phyloP scores from a whole-genome alignment of 92 coral and sea anemone genomes.

The Epizoanthus illoricatus region DNA sequence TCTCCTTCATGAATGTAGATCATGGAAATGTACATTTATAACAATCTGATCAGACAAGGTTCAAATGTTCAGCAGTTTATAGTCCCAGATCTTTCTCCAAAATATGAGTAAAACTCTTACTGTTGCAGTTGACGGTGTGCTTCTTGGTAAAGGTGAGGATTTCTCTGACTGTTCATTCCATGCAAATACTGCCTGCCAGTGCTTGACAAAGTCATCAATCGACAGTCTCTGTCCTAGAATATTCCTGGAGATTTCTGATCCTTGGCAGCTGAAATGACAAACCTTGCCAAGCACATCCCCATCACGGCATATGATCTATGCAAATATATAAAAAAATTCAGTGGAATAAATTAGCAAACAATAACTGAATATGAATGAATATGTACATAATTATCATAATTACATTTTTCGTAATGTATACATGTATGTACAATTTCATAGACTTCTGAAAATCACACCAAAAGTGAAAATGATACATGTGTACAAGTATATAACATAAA shows the following conservation, averaged over 20 bases:
- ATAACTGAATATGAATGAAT: too few species aligned
- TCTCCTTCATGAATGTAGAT: too few species aligned
- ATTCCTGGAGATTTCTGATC: conserved; percentile 2
- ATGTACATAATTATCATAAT: too few species aligned
- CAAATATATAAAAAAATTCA: neutral
- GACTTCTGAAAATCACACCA: too few species aligned
- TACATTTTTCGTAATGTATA: too few species aligned
- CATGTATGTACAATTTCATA: too few species aligned
- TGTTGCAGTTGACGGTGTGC: neutral
- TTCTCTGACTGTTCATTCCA: neutral
- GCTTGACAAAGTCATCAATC: neutral
- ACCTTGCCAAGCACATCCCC: conserved; percentile 9
- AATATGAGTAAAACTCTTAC: neutral
- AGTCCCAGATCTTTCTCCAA: neutral
- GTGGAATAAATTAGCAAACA: too few species aligned
- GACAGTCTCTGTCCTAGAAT: neutral
- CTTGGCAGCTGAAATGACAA: conserved; percentile 5
- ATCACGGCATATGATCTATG: neutral
- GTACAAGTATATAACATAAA: too few species aligned
- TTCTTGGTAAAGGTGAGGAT: neutral
- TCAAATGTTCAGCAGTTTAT: neutral
- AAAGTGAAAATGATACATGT: too few species aligned
- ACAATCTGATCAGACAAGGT: neutral
- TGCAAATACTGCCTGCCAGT: conserved; percentile 1
- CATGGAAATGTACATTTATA: too few species aligned